Percentiles rank a stretch among this genome's conserved stretches.
These are phyloP conservation scores for Peromyscus nudipes DNA, from an alignment of 2,797 vertebrate species.

Conservation along the genomic window DNA sequence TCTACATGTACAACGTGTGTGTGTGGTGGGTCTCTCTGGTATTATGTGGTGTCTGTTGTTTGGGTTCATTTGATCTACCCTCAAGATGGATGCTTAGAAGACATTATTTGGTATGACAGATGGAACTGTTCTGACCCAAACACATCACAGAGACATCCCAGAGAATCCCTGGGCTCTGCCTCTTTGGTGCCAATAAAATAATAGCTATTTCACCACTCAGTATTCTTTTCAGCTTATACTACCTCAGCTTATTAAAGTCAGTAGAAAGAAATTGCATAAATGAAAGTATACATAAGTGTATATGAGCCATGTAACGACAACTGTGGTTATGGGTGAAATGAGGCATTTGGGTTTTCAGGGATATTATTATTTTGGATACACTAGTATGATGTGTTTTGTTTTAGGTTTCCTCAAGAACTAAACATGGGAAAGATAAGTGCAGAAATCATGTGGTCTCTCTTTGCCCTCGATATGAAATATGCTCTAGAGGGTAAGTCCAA, in stretches of 20 bases:
- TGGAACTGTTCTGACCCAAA: background rate
- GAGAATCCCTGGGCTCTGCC: no score
- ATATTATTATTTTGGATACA: constrained; percentile 59
- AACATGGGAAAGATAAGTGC: constrained; percentile 96
- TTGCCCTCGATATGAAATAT: constrained; percentile 98
- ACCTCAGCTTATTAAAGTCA: background rate
- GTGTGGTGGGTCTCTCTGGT: background rate
- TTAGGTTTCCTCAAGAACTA: constrained; percentile 98
- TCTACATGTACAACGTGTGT: background rate
- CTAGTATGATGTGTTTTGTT: constrained; percentile 80
- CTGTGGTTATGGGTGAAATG: background rate
- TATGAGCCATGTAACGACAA: background rate
- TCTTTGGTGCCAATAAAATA: background rate
- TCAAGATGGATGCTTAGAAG: background rate
- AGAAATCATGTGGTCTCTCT: constrained; percentile 97
- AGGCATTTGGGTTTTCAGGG: background rate
- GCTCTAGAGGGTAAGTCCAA: constrained; percentile 96
- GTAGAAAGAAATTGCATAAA: background rate
- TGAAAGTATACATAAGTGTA: background rate
- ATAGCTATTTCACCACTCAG: background rate
- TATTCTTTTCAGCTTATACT: background rate
- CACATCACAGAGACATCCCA: background rate
- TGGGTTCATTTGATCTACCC: background rate
- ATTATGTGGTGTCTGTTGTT: background rate
- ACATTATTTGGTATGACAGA: background rate